Conservation (phyloP, 2,113 vertebrate genomes). For the Antidorcas marsupialis region DNA sequence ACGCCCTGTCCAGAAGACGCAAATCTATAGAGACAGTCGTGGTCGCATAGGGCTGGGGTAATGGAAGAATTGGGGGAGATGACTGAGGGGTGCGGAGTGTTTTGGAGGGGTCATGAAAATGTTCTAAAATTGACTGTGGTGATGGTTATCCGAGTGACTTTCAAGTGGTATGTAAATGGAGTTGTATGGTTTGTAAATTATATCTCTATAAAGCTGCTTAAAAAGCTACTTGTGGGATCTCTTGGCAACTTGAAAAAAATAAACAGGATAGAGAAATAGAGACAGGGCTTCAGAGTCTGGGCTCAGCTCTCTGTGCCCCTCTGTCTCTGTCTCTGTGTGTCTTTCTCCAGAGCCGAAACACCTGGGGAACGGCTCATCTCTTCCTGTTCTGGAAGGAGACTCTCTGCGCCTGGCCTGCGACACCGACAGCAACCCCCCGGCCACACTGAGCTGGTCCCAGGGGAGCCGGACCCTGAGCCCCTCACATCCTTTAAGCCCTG, state of each 20-base stretch:
- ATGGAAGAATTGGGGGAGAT: background rate
- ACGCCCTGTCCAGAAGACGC: fast-evolving
- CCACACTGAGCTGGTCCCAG: constrained; percentile 17
- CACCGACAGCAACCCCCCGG: background rate
- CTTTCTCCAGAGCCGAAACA: background rate
- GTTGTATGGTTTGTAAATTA: background rate
- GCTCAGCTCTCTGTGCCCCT: background rate
- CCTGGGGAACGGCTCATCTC: background rate
- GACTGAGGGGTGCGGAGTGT: background rate
- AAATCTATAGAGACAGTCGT: background rate
- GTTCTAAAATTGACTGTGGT: background rate
- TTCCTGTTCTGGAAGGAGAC: background rate
- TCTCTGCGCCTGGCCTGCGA: background rate
- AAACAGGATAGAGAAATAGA: background rate
- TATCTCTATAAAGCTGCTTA: background rate
- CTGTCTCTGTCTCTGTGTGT: background rate
- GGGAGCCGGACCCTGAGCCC: background rate
- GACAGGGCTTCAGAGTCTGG: background rate
- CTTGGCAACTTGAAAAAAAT: background rate
- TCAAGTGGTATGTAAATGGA: background rate
- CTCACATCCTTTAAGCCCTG: fast-evolving
- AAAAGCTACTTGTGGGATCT: background rate
- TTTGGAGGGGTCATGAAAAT: background rate
- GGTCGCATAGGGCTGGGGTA: background rate
- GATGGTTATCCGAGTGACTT: background rate